Conservation (phyloP, 2,113 vertebrate genomes). For the Ciconia maguari region DNA sequence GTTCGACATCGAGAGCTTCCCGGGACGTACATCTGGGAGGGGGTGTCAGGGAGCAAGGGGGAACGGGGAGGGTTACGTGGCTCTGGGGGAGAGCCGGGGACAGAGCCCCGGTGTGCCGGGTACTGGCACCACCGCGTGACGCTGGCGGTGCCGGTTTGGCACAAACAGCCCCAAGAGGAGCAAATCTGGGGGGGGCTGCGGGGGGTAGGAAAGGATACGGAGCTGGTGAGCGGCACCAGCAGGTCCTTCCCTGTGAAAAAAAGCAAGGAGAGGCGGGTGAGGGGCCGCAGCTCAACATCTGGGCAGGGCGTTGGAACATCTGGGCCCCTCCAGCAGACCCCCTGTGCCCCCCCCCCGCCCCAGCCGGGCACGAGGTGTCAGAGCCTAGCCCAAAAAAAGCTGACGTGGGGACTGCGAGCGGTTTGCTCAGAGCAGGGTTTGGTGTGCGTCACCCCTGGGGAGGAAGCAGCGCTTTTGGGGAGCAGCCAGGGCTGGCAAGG, state of each 20-base stretch:
- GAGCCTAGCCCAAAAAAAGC: not conserved
- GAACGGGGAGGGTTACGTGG: accelerated
- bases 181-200: not conserved
- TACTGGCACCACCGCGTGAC: not conserved
- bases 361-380: not conserved
- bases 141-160: too few relatives aligned
- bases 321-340: not conserved
- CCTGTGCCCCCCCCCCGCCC: not conserved
- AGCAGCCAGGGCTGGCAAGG: not conserved
- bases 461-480: not conserved
- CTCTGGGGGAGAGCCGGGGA: not conserved
- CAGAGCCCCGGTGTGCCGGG: not conserved
- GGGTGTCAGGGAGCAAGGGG: slow-evolving; percentile 73
- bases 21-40: slow-evolving; percentile 90
- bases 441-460: not conserved
- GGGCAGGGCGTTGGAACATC: too few relatives aligned
- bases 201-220: slow-evolving; percentile 84
- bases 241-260: slow-evolving; percentile 84
- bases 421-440: not conserved
- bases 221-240: slow-evolving; percentile 91
- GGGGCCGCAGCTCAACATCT: not conserved
- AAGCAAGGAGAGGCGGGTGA: not conserved
- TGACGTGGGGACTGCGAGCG: not conserved
- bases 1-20: slow-evolving; percentile 85
- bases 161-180: not conserved